Base-by-base conservation (phyloP, 2,888 invertebrate species). In the Danaus chrysippus region DNA sequence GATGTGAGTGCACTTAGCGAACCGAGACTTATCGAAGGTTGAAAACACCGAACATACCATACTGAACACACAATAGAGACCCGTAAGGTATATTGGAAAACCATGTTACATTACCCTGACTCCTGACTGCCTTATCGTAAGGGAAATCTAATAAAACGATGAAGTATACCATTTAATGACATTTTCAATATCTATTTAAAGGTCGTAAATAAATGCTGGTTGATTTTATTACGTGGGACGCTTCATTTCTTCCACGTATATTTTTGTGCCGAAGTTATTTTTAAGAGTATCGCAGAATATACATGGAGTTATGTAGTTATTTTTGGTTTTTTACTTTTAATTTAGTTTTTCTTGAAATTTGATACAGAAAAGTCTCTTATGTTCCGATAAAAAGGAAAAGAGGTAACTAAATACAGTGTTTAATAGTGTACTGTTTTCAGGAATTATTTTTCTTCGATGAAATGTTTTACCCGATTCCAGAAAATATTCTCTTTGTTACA, bases 61-160 rank as follows among this genome's bases (percentile, higher is more conserved):
- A 49, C 15, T 17, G 49, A 17, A 49, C 17, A 64, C 63, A 69
- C 64, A 69, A 68, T 62, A 54, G 64, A 43, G 58, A 61, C 57
- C 58, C 56, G 61, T 58, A 55, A 63, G 68, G 64, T 68, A 75
- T 76, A 78, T 78, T 77, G 78, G 73, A 69, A 73, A 76, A 72
- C 73, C 76, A 70, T 76, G 77, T 76, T 64, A 64, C 61, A 59
- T 66, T 59, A 60, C 64, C 59, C 57, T 60, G 57, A 62, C 58
- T 60, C 54, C 15, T 59, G 56, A 56, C 54, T 58, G 57, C 62
- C 58, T 62, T 62, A 66, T 64, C 64, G 64, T 62, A 49, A 64
- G 58, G 56, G 59, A 64, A 62, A 66, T 66, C 62, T 62, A 66
- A 66, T 66, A 64, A 62, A 58, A 56, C 42, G 58, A 55, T 53